Evolutionary conservation across 37 sponge, comb jelly and placozoan genomes (phyloP), one percentile per base, ranked within the genome.

Genomic region (Beroe ovata): DNA sequence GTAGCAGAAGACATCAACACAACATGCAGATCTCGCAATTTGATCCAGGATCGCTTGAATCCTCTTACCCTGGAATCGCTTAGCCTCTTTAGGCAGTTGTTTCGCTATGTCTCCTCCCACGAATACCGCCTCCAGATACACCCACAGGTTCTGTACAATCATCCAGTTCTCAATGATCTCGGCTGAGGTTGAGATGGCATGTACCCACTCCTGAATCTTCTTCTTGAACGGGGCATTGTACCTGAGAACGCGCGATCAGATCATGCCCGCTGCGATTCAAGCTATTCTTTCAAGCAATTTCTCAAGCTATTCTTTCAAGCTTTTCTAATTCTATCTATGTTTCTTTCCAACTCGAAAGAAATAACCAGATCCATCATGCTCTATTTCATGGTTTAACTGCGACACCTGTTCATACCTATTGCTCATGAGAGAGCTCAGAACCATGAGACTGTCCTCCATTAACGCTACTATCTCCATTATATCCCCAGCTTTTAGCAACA

Each of bases 21-120:
- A n/a, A n/a, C n/a, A n/a, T n/a, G n/a, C n/a, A n/a, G n/a, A n/a
- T n/a, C n/a, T n/a, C n/a, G n/a, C n/a, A n/a, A n/a, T n/a, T n/a
- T n/a, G n/a, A n/a, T n/a, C n/a, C n/a, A n/a, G n/a, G n/a, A n/a
- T n/a, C n/a, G n/a, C n/a, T n/a, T n/a, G n/a, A n/a, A n/a, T 28
- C 11, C 28, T 32, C 28, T 14, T 38, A 77, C 84, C 84, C 25
- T 77, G 84, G 38, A 77, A 77, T 8, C 84, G 84, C 41, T 77
- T 77, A 42, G 84, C 84, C 38, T 77, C 96, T 92, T 97, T 95
- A 28, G 99, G 99, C 32, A 97, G 92, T 92, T 97, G 99, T 89
- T 97, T 97, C 60, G 99, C 99, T 54, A 97, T 97, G 89, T 97
- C 99, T 63, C 99, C 99, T 0, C 96, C 99, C 20, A 97, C 99